Conservation (phyloP, 2,797 vertebrate genomes). For the Pempheris klunzingeri region DNA sequence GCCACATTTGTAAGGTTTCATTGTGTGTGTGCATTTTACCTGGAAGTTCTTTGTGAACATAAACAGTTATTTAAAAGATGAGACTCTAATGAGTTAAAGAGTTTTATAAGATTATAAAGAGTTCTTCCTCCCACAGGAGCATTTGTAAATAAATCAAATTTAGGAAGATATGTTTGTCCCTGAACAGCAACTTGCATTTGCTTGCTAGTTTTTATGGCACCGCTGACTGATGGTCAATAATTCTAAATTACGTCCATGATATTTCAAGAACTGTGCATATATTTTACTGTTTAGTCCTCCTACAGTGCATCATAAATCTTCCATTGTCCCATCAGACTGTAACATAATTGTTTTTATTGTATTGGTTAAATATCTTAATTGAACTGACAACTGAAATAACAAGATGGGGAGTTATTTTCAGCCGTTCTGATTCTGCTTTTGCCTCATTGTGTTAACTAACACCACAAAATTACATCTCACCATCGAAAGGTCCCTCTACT, state of each 20-base stretch:
- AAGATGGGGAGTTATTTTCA: neutral
- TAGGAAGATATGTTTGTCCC: neutral
- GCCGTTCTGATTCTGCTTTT: too few species aligned
- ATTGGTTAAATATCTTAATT: neutral
- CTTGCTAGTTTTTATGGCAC: neutral
- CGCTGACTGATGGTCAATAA: neutral
- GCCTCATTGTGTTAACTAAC: neutral
- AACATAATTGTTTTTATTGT: neutral
- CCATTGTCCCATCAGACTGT: neutral
- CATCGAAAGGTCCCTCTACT: slow-evolving; percentile 22
- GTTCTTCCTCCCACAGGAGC: neutral
- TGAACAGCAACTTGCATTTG: neutral
- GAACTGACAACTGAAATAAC: neutral
- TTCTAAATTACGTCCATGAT: neutral
- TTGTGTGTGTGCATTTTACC: neutral
- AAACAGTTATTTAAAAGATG: neutral
- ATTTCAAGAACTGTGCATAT: neutral
- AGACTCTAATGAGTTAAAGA: neutral
- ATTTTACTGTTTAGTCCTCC: neutral
- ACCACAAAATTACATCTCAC: neutral
- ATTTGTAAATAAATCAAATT: neutral
- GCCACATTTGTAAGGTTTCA: neutral
- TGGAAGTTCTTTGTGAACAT: neutral
- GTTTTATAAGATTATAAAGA: neutral
- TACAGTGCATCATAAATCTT: neutral